Conservation (phyloP, 2,888 invertebrate genomes). For the Limnephilus marmoratus region DNA sequence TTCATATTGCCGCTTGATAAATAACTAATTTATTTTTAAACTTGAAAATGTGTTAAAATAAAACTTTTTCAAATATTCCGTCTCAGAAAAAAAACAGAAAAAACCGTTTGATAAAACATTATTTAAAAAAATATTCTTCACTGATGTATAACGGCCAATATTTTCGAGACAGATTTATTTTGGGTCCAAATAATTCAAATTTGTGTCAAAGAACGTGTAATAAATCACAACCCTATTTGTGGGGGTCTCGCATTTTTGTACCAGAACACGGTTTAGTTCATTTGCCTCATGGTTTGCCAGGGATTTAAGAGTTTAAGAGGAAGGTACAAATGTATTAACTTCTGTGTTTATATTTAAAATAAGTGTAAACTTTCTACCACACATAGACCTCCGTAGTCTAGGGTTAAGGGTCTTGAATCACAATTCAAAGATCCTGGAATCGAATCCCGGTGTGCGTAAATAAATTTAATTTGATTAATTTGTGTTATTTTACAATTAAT, state of each 20-base stretch:
- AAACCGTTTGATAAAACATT: background rate
- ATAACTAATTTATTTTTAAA: background rate
- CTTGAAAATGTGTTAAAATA: background rate
- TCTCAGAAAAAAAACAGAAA: background rate
- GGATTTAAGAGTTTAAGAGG: background rate
- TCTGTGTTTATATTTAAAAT: too few species aligned
- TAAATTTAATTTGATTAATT: too few species aligned
- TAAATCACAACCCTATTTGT: conserved; percentile 29
- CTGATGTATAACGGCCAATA: background rate
- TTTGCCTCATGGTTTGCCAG: conserved; percentile 48
- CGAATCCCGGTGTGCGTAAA: too few species aligned
- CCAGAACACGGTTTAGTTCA: conserved; percentile 50
- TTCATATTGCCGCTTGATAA: background rate
- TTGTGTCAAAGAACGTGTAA: conserved; percentile 32
- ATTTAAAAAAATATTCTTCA: background rate
- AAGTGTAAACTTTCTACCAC: too few species aligned
- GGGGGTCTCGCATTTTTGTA: conserved; percentile 36
- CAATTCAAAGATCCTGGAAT: too few species aligned
- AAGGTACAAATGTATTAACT: background rate
- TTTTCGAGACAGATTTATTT: conserved; percentile 9
- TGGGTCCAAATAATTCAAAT: conserved; percentile 24
- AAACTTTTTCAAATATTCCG: background rate
- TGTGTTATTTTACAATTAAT: too few species aligned
- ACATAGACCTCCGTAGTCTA: too few species aligned
- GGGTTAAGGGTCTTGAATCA: too few species aligned